A percentile compares a stretch with the other conserved stretches of the same genome.
phyloP scores from a whole-genome alignment of 2,797 vertebrate species.

The Coreius guichenoti region DNA sequence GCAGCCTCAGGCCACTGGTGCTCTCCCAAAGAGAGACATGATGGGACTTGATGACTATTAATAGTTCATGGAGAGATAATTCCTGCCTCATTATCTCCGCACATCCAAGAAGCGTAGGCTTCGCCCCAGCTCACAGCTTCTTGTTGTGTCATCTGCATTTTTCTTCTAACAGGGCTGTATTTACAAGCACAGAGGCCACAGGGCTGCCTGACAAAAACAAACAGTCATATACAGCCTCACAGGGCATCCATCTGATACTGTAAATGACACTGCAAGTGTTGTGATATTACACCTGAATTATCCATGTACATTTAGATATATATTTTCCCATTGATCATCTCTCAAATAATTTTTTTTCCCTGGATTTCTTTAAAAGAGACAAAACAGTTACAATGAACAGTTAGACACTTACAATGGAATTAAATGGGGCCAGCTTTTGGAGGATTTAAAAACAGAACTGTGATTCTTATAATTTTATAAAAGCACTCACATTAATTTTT shows the following conservation, averaged over 20 bases:
- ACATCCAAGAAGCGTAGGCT: constrained; percentile 68
- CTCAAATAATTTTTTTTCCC: neutral
- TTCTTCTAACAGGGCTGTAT: constrained; percentile 54
- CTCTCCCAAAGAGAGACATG: constrained; percentile 72
- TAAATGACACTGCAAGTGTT: neutral
- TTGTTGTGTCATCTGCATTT: constrained; percentile 70
- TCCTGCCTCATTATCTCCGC: constrained; percentile 78
- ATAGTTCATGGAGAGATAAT: constrained; percentile 80
- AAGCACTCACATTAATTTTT: neutral
- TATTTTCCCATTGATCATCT: neutral
- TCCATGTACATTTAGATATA: neutral
- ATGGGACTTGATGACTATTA: constrained; percentile 79
- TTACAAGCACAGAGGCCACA: constrained; percentile 30
- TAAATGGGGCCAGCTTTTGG: neutral
- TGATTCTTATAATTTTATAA: neutral
- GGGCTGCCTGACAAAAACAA: constrained; percentile 29
- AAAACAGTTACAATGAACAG: too few relatives aligned
- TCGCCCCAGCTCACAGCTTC: constrained; percentile 61
- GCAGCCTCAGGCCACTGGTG: constrained; percentile 68
- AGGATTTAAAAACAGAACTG: neutral
- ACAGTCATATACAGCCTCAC: neutral
- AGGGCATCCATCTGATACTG: constrained; percentile 8
- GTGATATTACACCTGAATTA: neutral
- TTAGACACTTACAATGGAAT: neutral
- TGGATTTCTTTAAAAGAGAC: neutral